Percentiles rank a stretch among this genome's conserved stretches.
These are phyloP conservation scores for Thrips palmi DNA, from an alignment of 1,140 invertebrate genomes.

Conservation along the genomic window DNA sequence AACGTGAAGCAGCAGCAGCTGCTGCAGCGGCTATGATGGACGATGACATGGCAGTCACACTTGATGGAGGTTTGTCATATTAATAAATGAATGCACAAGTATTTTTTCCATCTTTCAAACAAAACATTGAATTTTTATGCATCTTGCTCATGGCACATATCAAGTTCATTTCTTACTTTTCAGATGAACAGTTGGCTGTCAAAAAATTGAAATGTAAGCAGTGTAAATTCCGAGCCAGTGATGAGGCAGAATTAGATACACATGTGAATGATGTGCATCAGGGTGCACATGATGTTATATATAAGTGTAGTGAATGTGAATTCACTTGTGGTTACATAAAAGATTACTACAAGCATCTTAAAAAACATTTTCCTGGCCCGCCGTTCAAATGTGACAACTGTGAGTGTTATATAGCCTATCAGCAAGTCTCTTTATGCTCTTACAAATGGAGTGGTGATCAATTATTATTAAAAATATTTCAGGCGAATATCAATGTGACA, in stretches of 20 bases:
- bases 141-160: no score
- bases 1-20: no score
- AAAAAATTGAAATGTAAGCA: slow-evolving; percentile 29
- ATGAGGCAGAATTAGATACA: slow-evolving; percentile 26
- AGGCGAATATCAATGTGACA: no score
- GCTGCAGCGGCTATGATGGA: no score
- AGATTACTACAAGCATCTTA: slow-evolving; percentile 44
- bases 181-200: slow-evolving; percentile 17
- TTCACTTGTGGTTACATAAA: slow-evolving; percentile 43
- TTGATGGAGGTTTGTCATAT: background rate
- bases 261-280: slow-evolving; percentile 32
- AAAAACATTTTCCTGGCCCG: slow-evolving; percentile 38
- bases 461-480: no score
- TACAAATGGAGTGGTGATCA: slow-evolving; percentile 21
- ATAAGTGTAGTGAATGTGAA: slow-evolving; percentile 39
- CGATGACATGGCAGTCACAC: background rate
- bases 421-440: slow-evolving; percentile 19
- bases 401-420: slow-evolving; percentile 20
- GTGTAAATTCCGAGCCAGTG: slow-evolving; percentile 29
- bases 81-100: slow-evolving; percentile 7
- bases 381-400: slow-evolving; percentile 43
- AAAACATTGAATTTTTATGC: background rate
- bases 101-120: slow-evolving; percentile 10
- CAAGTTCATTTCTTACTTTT: no score
- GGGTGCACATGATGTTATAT: slow-evolving; percentile 36